Evolutionary conservation across 2,888 invertebrate genomes (phyloP).

Genomic region (Fragum sueziense): DNA sequence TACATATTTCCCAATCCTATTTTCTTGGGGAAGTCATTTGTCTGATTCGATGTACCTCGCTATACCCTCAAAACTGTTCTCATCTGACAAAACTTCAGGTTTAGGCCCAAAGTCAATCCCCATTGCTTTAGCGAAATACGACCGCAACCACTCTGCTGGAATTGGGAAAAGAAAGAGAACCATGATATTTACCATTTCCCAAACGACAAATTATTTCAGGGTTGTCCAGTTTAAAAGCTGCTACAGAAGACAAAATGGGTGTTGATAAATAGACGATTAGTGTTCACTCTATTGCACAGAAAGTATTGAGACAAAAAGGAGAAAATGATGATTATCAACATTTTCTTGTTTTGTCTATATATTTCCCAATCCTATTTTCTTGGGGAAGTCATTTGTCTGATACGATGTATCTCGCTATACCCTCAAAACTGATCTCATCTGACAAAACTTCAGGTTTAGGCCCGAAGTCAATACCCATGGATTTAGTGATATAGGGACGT

Average conservation of each 20-base stretch:
- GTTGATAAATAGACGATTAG: too few relatives aligned
- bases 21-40: too few relatives aligned
- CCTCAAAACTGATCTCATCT: constrained; percentile 88
- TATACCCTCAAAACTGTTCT: constrained; percentile 88
- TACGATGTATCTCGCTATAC: constrained; percentile 91
- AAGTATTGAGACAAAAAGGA: not conserved
- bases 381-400: constrained; percentile 86
- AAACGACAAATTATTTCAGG: too few relatives aligned
- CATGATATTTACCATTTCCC: too few relatives aligned
- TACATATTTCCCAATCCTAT: too few relatives aligned
- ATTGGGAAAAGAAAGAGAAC: not conserved
- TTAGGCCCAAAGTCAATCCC: constrained; percentile 76
- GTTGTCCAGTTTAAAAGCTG: too few relatives aligned
- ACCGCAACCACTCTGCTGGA: constrained; percentile 50
- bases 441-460: constrained; percentile 85
- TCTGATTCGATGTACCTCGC: constrained; percentile 89
- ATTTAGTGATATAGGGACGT: constrained; percentile 42
- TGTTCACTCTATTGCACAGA: not conserved
- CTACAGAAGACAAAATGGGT: too few relatives aligned
- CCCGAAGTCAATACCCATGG: constrained; percentile 70
- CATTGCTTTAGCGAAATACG: constrained; percentile 49
- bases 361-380: not conserved
- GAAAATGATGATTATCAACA: not conserved
- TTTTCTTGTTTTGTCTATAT: not conserved
- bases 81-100: constrained; percentile 86